phyloP scores from a whole-genome alignment of 1,140 invertebrate species.

The Gryon sp. region DNA sequence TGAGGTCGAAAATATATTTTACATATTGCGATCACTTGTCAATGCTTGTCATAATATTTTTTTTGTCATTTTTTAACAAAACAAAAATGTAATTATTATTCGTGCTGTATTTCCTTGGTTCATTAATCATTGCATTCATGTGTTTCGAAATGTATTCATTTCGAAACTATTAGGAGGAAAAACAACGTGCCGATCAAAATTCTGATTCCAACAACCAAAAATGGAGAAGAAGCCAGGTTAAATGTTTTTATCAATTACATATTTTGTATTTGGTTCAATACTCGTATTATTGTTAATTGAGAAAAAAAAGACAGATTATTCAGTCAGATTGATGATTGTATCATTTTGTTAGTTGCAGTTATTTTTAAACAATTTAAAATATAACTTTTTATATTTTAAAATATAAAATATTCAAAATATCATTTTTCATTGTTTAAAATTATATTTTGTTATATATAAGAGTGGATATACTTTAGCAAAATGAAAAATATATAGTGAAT shows the following conservation, averaged over 20 bases:
- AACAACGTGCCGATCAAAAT: constrained; percentile 78
- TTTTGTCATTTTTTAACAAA: background rate
- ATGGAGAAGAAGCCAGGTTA: constrained; percentile 76
- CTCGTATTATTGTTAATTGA: constrained; percentile 2
- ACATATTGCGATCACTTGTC: background rate
- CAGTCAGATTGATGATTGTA: no score
- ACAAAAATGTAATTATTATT: no score
- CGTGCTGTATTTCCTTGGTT: background rate
- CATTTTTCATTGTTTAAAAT: no score
- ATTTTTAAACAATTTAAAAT: no score
- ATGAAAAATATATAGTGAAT: no score
- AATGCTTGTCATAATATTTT: background rate
- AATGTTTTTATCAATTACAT: constrained; percentile 68
- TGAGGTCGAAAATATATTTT: no score
- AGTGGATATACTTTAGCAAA: no score
- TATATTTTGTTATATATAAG: no score
- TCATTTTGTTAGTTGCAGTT: no score
- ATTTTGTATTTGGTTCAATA: constrained; percentile 66
- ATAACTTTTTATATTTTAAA: no score
- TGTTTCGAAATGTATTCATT: constrained; percentile 57
- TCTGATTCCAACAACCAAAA: constrained; percentile 73
- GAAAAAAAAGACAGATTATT: background rate
- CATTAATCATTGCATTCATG: constrained; percentile 28
- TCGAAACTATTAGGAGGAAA: constrained; percentile 77
- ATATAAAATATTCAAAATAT: no score